Percentiles rank a stretch among this genome's conserved stretches.
These are phyloP conservation scores for Aphelocoma coerulescens DNA, from an alignment of 2,113 vertebrate species.

Conservation along the genomic window DNA sequence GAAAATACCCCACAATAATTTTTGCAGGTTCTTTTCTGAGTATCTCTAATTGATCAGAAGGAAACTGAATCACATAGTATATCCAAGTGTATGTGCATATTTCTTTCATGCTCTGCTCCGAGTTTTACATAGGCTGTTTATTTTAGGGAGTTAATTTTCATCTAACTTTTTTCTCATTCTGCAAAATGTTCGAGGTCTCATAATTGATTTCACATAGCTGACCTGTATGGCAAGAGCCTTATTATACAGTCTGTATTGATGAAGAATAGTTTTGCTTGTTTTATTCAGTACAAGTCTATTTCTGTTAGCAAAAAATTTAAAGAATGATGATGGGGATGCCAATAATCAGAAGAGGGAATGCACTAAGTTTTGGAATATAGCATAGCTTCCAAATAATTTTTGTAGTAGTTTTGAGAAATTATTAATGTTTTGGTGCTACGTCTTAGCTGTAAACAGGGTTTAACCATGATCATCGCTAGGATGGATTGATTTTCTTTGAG, in stretches of 20 bases:
- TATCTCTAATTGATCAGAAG: background rate
- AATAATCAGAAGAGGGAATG: background rate
- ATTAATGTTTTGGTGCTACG: background rate
- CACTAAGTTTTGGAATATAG: background rate
- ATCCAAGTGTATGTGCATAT: background rate
- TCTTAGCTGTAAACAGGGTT: background rate
- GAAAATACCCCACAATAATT: background rate
- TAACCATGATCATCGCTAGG: background rate
- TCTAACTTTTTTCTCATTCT: background rate
- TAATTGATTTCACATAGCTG: background rate
- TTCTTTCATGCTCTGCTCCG: background rate
- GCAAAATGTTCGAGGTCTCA: background rate
- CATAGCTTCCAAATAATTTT: background rate
- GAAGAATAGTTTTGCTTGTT: background rate
- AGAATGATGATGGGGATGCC: background rate
- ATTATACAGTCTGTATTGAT: background rate
- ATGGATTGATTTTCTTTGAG: background rate
- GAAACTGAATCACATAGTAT: background rate
- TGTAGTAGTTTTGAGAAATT: background rate
- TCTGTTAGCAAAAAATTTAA: background rate
- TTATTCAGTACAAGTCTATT: background rate
- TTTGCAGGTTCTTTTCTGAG: accelerated
- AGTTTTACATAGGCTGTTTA: background rate
- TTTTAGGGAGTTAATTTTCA: background rate
- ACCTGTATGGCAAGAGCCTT: background rate